phyloP scores from a whole-genome alignment of 2,888 invertebrate genomes.

The Latrodectus elegans region DNA sequence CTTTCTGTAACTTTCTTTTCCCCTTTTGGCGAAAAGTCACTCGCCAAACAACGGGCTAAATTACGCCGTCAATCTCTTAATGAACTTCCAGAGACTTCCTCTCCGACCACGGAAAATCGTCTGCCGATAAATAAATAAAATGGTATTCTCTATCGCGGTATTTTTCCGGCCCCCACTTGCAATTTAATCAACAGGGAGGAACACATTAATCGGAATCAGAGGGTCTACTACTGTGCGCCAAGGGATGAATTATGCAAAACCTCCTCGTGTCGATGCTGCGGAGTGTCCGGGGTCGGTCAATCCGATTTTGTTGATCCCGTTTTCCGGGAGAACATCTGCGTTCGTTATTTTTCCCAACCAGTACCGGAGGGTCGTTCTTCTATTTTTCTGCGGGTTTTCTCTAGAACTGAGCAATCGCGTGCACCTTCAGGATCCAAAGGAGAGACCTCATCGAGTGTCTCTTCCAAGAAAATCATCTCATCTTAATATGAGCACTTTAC shows the following conservation, averaged over 20 bases:
- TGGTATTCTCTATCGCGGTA: neutral
- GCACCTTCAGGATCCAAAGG: too few species aligned
- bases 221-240: constrained; percentile 2
- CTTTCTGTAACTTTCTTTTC: neutral
- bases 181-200: constrained; percentile 3
- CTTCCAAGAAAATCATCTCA: too few species aligned
- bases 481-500: too few species aligned
- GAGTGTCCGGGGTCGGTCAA: constrained; percentile 43
- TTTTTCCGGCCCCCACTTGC: neutral
- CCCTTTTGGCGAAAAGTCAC: neutral
- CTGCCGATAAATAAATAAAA: constrained; percentile 5
- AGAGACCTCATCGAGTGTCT: too few species aligned
- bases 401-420: too few species aligned
- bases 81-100: constrained; percentile 5
- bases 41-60: neutral
- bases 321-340: constrained; percentile 45
- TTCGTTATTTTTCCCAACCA: constrained; percentile 7
- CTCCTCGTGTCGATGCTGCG: constrained; percentile 24
- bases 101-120: neutral
- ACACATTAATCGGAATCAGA: constrained; percentile 9
- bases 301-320: constrained; percentile 41
- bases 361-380: constrained; percentile 1
- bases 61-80: constrained; percentile 3
- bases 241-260: constrained; percentile 47
- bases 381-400: neutral